Evolutionary conservation across 1,140 invertebrate genomes (phyloP).

Genomic region (Colletes latitarsis): DNA sequence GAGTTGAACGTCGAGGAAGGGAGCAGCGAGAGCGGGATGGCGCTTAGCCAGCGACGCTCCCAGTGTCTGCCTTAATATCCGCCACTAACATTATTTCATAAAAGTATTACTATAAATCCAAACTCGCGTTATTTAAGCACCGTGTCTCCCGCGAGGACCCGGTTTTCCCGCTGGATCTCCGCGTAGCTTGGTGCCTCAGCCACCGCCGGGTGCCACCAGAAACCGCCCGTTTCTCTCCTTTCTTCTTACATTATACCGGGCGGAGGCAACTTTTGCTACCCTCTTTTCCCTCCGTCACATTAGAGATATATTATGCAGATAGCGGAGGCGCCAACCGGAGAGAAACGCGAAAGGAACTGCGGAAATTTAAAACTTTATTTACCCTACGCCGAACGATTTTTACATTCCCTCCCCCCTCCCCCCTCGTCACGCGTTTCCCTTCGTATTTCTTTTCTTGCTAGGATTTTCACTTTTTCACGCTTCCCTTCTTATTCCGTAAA

Average conservation of each 20-base stretch:
- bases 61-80: constrained; percentile 59
- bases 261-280: constrained; percentile 72
- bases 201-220: background rate
- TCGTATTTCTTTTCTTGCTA: background rate
- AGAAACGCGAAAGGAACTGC: constrained; percentile 62
- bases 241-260: constrained; percentile 66
- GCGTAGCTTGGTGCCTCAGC: background rate
- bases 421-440: background rate
- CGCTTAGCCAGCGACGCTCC: constrained; percentile 58
- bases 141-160: constrained; percentile 57
- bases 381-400: constrained; percentile 71
- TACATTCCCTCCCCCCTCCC: background rate
- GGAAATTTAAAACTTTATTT: constrained; percentile 81
- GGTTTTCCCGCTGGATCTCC: constrained; percentile 22
- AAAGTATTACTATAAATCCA: constrained; percentile 82
- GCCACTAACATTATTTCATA: constrained; percentile 82
- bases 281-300: constrained; percentile 71
- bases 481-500: background rate
- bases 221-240: constrained; percentile 40
- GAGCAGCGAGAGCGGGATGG: constrained; percentile 32
- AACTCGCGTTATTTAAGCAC: constrained; percentile 81
- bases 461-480: constrained; percentile 56
- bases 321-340: constrained; percentile 62
- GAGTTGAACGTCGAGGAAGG: constrained; percentile 47
- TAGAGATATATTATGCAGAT: constrained; percentile 76